Evolutionary conservation across 2,113 vertebrate genomes (phyloP), one percentile per base, ranked within the genome.

Genomic region (Python bivittatus): DNA sequence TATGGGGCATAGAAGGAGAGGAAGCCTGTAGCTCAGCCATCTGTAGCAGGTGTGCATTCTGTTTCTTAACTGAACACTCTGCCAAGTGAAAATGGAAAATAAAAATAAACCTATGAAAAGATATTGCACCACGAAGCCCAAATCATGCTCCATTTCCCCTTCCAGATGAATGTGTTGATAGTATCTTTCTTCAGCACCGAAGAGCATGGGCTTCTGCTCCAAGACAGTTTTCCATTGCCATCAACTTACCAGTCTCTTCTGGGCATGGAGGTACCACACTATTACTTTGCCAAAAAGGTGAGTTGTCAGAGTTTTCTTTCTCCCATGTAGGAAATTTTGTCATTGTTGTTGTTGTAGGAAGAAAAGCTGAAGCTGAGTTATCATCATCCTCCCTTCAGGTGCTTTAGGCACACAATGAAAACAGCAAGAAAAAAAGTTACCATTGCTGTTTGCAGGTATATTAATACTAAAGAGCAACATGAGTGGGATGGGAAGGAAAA

Each of bases 231-330:
- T 94, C 96, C 97, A 1, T 96, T 97, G 95, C 98, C 98, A 15
- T 90, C 97, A 1, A 84, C 97, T 33, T 98, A 97, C 53, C 98
- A 99, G 91, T 93, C 95, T 13, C 98, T 99, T 38, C 97, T 99
- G 23, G 99, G 99, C 48, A 93, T 99, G 33, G 98, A 99, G 84
- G 98, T 98, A 52, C 99, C 99, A 13, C 97, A 99, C 94, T 99
- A 99, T 93, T 99, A 99, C 97, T 99, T 99, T 95, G 98, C 97
- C 44, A 98, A 97, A 97, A 99, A 99, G 99, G 99, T 99, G 95
- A 54, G 96, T 29, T 42, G 4, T 54, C 84, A 54, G 15, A 86
- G 29, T 33, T 72, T 72, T 72, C 61, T 11, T 17, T n/a, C 15
- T 72, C 64, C 64, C 48, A 48, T 8, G 27, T 12, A 13, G 11